Conservation (phyloP, 30 jellyfish, hydroid and myxozoan genomes). For the Haliclystus octoradiatus region DNA sequence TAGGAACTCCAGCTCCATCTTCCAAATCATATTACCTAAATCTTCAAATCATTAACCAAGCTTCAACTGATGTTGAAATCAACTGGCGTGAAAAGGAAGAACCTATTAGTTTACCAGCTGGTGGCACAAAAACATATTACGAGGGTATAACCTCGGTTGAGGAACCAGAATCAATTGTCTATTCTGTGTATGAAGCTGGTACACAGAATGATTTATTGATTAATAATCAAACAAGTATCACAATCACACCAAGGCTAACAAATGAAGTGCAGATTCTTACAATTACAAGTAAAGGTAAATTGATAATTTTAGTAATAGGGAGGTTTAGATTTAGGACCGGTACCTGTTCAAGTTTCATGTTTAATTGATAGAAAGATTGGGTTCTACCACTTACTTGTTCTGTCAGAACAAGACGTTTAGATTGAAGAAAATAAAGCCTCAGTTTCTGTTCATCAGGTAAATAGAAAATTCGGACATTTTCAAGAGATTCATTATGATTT, state of each 20-base stretch:
- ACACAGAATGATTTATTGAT: slow-evolving; percentile 39
- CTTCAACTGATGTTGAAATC: slow-evolving; percentile 51
- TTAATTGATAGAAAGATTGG: too few relatives aligned
- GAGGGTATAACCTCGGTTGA: slow-evolving; percentile 49
- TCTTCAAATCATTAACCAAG: slow-evolving; percentile 67
- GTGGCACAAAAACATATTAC: slow-evolving; percentile 46
- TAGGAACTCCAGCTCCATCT: slow-evolving; percentile 19
- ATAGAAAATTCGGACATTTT: too few relatives aligned
- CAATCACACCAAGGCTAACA: slow-evolving; percentile 44
- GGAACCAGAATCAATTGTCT: slow-evolving; percentile 56
- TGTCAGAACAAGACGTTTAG: too few relatives aligned
- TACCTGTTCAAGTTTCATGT: too few relatives aligned
- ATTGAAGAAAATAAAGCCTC: too few relatives aligned
- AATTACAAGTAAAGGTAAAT: too few relatives aligned
- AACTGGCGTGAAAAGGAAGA: slow-evolving; percentile 49
- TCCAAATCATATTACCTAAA: slow-evolving; percentile 63
- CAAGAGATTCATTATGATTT: too few relatives aligned
- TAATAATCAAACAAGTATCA: slow-evolving; percentile 54
- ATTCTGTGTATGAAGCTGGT: slow-evolving; percentile 52
- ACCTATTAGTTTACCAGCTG: slow-evolving; percentile 52
- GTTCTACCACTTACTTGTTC: too few relatives aligned
- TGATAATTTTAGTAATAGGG: too few relatives aligned
- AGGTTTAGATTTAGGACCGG: too few relatives aligned
- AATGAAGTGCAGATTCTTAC: too few relatives aligned
- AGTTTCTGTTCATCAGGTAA: too few relatives aligned